phyloP scores from a whole-genome alignment of 2,888 invertebrate species.

The Chirona hameri region DNA sequence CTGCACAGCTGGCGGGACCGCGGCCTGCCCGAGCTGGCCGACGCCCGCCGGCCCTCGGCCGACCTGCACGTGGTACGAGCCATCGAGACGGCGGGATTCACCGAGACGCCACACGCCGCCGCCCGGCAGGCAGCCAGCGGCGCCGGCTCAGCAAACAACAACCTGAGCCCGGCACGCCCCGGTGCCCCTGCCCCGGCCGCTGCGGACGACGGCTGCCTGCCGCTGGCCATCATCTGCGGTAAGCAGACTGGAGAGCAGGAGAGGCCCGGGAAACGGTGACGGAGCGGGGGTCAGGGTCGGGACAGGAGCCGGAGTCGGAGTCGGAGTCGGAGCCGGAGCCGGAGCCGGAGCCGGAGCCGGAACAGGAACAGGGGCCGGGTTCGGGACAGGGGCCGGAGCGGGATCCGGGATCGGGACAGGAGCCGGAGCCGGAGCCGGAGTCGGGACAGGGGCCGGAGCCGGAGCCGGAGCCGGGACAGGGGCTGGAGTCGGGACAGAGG shows the following conservation, averaged over 20 bases:
- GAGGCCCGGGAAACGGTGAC: too few relatives aligned
- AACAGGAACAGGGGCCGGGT: too few relatives aligned
- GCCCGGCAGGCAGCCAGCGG: background rate
- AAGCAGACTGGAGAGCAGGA: background rate
- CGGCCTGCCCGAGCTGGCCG: constrained; percentile 35
- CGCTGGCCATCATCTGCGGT: background rate
- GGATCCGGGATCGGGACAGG: too few relatives aligned
- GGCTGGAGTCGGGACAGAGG: too few relatives aligned
- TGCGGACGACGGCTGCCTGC: background rate
- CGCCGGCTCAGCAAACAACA: background rate
- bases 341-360: too few relatives aligned
- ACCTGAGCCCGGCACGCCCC: background rate
- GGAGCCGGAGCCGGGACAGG: too few relatives aligned
- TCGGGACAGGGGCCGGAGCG: too few relatives aligned
- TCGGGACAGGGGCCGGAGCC: too few relatives aligned
- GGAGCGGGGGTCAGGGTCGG: too few relatives aligned
- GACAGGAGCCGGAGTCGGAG: too few relatives aligned
- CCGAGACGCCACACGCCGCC: constrained; percentile 8
- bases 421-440: too few relatives aligned
- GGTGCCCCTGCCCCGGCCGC: background rate
- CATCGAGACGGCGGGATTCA: constrained; percentile 8
- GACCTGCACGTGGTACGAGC: background rate
- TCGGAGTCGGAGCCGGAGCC: too few relatives aligned
- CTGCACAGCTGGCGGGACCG: constrained; percentile 45
- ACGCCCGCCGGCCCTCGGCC: background rate